Evolutionary conservation across 2,797 vertebrate genomes (phyloP).

Genomic region (Cynodonichthys magdalenae): DNA sequence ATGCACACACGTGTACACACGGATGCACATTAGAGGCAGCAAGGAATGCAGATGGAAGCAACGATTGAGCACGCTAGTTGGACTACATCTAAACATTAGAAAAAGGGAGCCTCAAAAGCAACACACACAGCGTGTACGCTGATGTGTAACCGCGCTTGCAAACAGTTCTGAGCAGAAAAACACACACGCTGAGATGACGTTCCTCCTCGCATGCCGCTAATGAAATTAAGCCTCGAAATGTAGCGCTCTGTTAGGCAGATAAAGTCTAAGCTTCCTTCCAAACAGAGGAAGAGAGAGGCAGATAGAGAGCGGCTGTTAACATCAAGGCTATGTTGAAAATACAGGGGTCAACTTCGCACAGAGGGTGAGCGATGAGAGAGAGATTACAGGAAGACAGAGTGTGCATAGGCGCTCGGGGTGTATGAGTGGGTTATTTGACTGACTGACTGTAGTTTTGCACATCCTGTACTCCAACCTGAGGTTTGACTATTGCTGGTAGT

Average conservation of each 20-base stretch:
- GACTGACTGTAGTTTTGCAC: conserved; percentile 34
- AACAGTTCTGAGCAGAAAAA: conserved; percentile 15
- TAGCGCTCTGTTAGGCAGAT: conserved; percentile 55
- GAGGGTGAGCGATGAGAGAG: conserved; percentile 37
- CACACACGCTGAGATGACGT: conserved; percentile 39
- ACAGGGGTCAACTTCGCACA: conserved; percentile 41
- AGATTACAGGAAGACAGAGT: conserved; percentile 44
- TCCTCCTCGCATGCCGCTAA: conserved; percentile 66
- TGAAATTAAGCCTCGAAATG: conserved; percentile 68
- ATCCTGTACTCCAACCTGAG: conserved; percentile 26
- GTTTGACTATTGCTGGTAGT: neutral
- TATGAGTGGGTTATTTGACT: conserved; percentile 36
- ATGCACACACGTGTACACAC: conserved; percentile 17
- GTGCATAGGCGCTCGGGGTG: conserved; percentile 18
- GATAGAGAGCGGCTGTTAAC: conserved; percentile 30
- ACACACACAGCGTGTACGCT: neutral
- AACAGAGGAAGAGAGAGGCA: conserved; percentile 20
- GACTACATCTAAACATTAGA: conserved; percentile 54
- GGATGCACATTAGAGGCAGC: conserved; percentile 19
- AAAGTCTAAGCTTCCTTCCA: conserved; percentile 58
- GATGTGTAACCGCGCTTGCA: conserved; percentile 8
- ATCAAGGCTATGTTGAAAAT: conserved; percentile 42
- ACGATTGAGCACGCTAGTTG: conserved; percentile 53
- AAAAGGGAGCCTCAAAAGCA: conserved; percentile 34
- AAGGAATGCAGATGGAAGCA: conserved; percentile 55